These are phyloP conservation scores for Cantharis nigra DNA, from an alignment of 2,888 invertebrate species.

Conservation along the genomic window DNA sequence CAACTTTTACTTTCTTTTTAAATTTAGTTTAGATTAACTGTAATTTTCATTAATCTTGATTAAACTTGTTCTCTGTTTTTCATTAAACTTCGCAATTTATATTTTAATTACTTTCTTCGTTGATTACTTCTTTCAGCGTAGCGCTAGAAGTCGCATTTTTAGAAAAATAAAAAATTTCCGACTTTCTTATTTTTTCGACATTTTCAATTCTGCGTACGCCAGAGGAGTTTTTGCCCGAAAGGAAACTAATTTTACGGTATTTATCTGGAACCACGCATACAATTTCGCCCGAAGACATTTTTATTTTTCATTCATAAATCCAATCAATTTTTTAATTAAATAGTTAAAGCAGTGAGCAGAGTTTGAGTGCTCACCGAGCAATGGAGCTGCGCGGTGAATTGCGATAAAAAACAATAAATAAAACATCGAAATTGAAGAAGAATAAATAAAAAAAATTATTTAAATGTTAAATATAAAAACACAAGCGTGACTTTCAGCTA, in stretches of 20 bases:
- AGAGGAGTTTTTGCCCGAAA: not conserved
- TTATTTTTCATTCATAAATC: not conserved
- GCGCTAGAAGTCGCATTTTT: not conserved
- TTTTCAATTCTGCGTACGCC: not conserved
- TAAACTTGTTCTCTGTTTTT: not conserved
- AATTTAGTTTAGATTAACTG: not conserved
- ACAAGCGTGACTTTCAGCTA: slow-evolving; percentile 5
- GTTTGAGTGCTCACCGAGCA: not conserved
- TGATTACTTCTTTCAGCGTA: not conserved
- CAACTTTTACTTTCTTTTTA: not conserved
- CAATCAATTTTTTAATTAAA: not conserved
- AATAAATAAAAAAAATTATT: not conserved
- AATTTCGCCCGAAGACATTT: not conserved
- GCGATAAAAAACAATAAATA: not conserved
- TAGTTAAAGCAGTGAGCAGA: not conserved
- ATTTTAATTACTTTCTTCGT: not conserved
- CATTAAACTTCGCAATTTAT: not conserved
- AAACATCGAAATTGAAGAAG: not conserved
- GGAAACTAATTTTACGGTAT: too few species aligned
- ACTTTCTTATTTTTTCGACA: not conserved
- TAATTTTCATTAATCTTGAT: not conserved
- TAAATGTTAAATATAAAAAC: not conserved
- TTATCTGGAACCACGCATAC: not conserved
- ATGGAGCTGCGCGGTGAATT: too few species aligned
- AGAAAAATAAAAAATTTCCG: not conserved